phyloP scores from a whole-genome alignment of 2,888 invertebrate genomes.

The Oeneis ivallda region DNA sequence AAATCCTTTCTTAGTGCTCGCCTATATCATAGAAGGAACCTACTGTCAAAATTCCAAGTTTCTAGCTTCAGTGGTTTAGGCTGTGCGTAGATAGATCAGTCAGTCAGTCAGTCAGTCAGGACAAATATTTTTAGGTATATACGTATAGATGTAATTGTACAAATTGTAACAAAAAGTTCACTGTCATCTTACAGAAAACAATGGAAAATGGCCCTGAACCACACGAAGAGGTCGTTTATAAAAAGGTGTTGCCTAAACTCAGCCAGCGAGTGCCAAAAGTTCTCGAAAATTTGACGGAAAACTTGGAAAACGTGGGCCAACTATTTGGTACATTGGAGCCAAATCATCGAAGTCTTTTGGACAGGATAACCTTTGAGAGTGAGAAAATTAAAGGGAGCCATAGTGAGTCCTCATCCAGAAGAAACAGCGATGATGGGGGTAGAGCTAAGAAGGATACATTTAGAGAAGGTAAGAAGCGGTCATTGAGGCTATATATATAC shows the following conservation, averaged over 20 bases:
- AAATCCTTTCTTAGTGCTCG: too few species aligned
- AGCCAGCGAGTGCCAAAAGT: slow-evolving; percentile 51
- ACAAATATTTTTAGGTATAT: too few species aligned
- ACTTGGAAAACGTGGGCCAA: slow-evolving; percentile 45
- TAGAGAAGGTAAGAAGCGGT: slow-evolving; percentile 54
- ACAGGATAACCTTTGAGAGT: slow-evolving; percentile 65
- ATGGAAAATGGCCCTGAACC: slow-evolving; percentile 60
- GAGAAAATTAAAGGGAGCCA: slow-evolving; percentile 61
- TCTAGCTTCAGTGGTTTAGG: too few species aligned
- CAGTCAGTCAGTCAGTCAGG: too few species aligned
- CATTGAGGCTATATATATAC: neutral
- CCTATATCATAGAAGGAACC: too few species aligned
- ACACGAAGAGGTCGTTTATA: slow-evolving; percentile 54
- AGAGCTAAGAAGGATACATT: slow-evolving; percentile 55
- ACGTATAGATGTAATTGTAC: too few species aligned
- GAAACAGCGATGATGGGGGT: slow-evolving; percentile 68
- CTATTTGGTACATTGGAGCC: slow-evolving; percentile 49
- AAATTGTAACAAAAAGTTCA: slow-evolving; percentile 9
- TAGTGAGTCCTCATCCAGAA: slow-evolving; percentile 68
- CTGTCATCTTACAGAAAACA: slow-evolving; percentile 41
- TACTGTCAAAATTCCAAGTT: too few species aligned
- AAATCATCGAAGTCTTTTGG: slow-evolving; percentile 49
- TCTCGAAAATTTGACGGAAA: slow-evolving; percentile 43
- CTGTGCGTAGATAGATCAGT: too few species aligned
- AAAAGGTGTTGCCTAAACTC: slow-evolving; percentile 48